Conservation (phyloP, 64 coral and sea anemone species). For the Anthopleura sola region DNA sequence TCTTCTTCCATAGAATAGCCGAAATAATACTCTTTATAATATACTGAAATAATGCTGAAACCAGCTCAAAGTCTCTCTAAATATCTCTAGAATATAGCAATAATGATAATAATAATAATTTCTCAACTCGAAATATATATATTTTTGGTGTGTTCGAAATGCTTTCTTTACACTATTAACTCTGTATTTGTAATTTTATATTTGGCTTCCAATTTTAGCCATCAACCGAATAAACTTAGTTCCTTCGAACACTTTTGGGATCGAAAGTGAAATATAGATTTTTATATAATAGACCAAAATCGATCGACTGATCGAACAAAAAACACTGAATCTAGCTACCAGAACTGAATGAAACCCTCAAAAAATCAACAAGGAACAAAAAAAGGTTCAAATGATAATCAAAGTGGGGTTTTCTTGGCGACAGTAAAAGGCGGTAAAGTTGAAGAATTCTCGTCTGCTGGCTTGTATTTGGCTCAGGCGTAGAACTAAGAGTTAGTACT, state of each 20-base stretch:
- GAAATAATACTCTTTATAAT: slow-evolving; percentile 1
- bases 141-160: slow-evolving; percentile 23
- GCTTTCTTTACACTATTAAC: slow-evolving; percentile 10
- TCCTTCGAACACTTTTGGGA: slow-evolving; percentile 7
- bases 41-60: slow-evolving; percentile 3
- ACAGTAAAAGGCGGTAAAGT: not conserved
- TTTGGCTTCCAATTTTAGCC: not conserved
- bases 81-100: slow-evolving; percentile 32
- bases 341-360: slow-evolving; percentile 8
- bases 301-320: slow-evolving; percentile 10
- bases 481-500: not conserved
- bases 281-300: slow-evolving; percentile 7
- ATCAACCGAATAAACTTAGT: not conserved
- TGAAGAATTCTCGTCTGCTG: slow-evolving; percentile 19
- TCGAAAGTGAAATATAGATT: slow-evolving; percentile 16
- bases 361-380: not conserved
- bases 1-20: not conserved
- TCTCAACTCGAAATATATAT: slow-evolving; percentile 35
- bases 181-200: slow-evolving; percentile 19
- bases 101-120: slow-evolving; percentile 45
- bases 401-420: slow-evolving; percentile 6
- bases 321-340: slow-evolving; percentile 7
- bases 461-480: slow-evolving; percentile 9
- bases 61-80: slow-evolving; percentile 14
- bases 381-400: not conserved